phyloP scores from a whole-genome alignment of 1,140 invertebrate species.

The Zophobas morio region DNA sequence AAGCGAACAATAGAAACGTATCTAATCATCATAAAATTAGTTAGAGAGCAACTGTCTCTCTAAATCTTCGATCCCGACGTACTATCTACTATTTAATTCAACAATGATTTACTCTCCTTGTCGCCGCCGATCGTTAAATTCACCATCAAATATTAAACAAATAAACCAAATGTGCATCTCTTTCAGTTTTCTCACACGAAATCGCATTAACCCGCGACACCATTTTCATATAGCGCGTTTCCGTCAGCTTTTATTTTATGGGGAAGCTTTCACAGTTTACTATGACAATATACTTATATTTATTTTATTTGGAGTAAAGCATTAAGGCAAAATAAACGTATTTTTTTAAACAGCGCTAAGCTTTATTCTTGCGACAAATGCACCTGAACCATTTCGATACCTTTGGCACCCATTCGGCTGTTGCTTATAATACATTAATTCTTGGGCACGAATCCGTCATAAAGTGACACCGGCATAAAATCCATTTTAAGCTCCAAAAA shows the following conservation, averaged over 20 bases:
- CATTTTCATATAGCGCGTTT: conserved; percentile 20
- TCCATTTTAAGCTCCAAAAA: conserved; percentile 26
- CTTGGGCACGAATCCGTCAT: conserved; percentile 3
- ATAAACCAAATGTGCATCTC: not conserved
- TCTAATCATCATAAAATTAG: conserved; percentile 46
- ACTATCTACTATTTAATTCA: not conserved
- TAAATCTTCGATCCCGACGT: conserved; percentile 17
- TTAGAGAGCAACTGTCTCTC: conserved; percentile 1
- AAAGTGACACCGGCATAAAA: conserved; percentile 27
- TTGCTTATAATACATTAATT: conserved; percentile 30
- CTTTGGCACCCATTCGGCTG: not conserved
- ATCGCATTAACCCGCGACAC: conserved; percentile 23
- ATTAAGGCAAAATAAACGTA: conserved; percentile 27
- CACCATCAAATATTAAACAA: too few species aligned
- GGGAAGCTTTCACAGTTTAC: conserved; percentile 41
- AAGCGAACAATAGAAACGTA: conserved; percentile 52
- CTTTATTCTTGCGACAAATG: conserved; percentile 1
- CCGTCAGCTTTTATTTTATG: conserved; percentile 40
- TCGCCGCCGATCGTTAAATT: too few species aligned
- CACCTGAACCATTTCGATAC: conserved; percentile 4
- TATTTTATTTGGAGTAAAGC: conserved; percentile 42
- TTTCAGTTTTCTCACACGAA: conserved; percentile 39
- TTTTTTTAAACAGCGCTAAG: conserved; percentile 2
- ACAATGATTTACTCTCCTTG: too few species aligned
- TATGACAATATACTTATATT: conserved; percentile 36